phyloP scores from a whole-genome alignment of 2,797 vertebrate genomes.

The Lithobates pipiens region DNA sequence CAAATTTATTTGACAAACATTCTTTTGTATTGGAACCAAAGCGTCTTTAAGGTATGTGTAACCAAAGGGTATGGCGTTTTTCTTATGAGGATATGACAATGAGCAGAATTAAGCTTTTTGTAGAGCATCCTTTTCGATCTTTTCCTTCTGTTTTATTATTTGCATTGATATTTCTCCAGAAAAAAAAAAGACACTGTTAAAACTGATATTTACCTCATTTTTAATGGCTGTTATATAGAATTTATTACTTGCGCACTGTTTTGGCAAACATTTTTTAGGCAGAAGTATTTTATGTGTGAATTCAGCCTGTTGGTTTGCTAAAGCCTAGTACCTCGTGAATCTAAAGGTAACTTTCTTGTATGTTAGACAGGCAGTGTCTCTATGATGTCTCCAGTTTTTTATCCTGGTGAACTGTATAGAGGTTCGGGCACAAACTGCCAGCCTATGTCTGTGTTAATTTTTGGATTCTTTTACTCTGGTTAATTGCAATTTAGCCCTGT shows the following conservation, averaged over 20 bases:
- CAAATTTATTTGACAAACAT: neutral
- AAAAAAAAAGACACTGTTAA: neutral
- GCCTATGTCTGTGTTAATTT: no score
- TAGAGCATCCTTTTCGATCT: neutral
- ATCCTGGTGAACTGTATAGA: neutral
- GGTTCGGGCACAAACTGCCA: neutral
- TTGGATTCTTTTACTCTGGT: no score
- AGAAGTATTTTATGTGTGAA: neutral
- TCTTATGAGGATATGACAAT: neutral
- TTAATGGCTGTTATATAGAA: neutral
- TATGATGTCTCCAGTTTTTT: neutral
- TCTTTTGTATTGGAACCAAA: constrained; percentile 25
- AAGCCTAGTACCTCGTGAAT: neutral
- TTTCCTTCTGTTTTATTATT: neutral
- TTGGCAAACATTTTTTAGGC: neutral
- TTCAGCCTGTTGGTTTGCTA: neutral
- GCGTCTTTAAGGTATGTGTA: neutral
- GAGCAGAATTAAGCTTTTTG: neutral
- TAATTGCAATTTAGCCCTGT: no score
- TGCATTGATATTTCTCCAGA: neutral
- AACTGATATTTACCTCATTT: neutral
- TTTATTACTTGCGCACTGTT: neutral
- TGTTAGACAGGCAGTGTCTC: neutral
- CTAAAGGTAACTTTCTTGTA: neutral
- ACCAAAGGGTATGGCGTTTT: constrained; percentile 9